Evolutionary conservation across 2,888 invertebrate species (phyloP).

Genomic region (Metallyticus violacea): DNA sequence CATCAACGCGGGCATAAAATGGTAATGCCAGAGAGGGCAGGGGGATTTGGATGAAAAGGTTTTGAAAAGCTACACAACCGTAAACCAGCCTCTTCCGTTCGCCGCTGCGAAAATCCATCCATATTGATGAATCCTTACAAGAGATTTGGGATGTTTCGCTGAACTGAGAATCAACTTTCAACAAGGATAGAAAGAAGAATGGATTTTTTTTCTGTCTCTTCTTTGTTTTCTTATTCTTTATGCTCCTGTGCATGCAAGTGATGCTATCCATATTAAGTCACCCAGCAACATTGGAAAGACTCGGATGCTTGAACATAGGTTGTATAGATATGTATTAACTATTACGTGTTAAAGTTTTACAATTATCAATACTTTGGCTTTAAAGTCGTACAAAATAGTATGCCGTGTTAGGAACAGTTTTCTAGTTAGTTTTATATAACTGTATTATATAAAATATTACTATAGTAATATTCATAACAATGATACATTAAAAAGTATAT

Average conservation of each 20-base stretch:
- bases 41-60: background rate
- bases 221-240: background rate
- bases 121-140: background rate
- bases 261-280: background rate
- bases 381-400: too few species aligned
- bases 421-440: too few species aligned
- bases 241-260: background rate
- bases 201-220: background rate
- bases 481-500: too few species aligned
- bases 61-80: background rate
- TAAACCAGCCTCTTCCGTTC: background rate
- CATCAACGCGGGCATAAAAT: background rate
- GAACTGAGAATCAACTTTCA: background rate
- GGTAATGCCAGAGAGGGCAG: too few species aligned
- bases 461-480: too few species aligned
- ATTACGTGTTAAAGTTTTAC: too few species aligned
- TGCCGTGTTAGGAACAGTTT: too few species aligned
- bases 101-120: background rate
- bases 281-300: background rate
- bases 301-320: background rate
- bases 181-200: too few species aligned
- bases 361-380: too few species aligned
- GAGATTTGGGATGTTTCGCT: background rate
- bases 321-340: too few species aligned
- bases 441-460: too few species aligned